These are phyloP conservation scores for Epirrita christyi DNA, from an alignment of 2,888 invertebrate genomes.

Conservation along the genomic window DNA sequence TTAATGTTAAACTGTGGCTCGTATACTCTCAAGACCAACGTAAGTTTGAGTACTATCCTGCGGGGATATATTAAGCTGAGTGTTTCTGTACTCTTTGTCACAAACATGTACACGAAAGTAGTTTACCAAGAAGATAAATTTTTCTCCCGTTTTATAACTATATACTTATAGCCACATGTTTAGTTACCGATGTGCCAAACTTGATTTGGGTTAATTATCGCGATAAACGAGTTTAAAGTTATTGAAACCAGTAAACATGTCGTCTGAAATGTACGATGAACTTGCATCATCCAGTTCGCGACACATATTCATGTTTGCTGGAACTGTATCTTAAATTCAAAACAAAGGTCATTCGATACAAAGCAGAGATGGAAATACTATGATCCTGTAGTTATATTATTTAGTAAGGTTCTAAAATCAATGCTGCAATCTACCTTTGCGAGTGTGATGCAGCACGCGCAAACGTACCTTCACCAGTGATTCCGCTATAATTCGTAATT, in stretches of 20 bases:
- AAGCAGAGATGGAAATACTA: background rate
- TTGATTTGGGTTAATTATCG: slow-evolving; percentile 8
- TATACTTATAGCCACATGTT: background rate
- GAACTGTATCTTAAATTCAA: slow-evolving; percentile 10
- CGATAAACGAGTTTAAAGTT: slow-evolving; percentile 7
- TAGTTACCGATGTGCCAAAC: background rate
- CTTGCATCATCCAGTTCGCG: slow-evolving; percentile 57
- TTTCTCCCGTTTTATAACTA: slow-evolving; percentile 2
- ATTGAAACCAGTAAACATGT: slow-evolving; percentile 30
- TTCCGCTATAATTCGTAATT: no score
- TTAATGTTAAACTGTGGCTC: no score
- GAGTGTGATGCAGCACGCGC: no score
- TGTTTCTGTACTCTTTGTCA: no score
- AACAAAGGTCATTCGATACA: slow-evolving; percentile 10
- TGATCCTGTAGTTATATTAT: slow-evolving; percentile 2
- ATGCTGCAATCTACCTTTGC: no score
- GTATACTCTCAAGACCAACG: no score
- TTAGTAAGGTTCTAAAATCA: background rate
- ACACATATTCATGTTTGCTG: slow-evolving; percentile 30
- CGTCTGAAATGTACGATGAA: slow-evolving; percentile 42
- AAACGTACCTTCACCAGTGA: no score
- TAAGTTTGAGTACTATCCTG: no score
- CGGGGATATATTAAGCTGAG: no score
- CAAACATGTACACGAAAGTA: no score
- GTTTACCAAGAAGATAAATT: background rate